Conservation (phyloP, 1,140 invertebrate genomes). For the Lasaia peninsularis region DNA sequence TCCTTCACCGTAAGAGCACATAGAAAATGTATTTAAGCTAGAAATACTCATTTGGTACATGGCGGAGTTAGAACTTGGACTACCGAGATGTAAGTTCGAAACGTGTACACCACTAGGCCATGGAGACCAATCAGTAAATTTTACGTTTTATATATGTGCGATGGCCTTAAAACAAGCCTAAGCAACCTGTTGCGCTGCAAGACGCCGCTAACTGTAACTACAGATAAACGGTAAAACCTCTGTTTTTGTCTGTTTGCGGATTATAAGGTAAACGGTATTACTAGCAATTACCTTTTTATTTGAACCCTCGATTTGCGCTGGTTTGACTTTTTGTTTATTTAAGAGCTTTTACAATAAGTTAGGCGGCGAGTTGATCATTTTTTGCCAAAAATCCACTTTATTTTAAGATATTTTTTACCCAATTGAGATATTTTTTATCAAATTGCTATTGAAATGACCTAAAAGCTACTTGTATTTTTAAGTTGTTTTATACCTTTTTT, state of each 20-base stretch:
- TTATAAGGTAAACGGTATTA: conserved; percentile 10
- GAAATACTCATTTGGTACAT: no score
- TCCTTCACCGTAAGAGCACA: no score
- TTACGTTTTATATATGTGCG: neutral
- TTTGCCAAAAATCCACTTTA: neutral
- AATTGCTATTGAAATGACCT: no score
- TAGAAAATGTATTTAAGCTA: no score
- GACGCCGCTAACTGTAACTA: conserved; percentile 30
- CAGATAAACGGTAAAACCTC: conserved; percentile 26
- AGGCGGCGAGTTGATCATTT: neutral
- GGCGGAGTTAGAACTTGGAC: no score
- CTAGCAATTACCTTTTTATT: conserved; percentile 10
- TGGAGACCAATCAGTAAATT: no score
- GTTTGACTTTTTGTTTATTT: neutral
- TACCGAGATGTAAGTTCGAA: no score
- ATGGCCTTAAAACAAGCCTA: conserved; percentile 23
- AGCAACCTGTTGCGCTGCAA: conserved; percentile 35
- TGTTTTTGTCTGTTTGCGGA: conserved; percentile 17
- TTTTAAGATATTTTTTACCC: no score
- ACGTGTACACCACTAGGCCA: no score
- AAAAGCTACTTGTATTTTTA: no score
- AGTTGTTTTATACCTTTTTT: no score
- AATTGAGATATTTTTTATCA: no score
- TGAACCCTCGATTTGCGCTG: neutral
- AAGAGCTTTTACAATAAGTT: neutral